phyloP scores from a whole-genome alignment of 2,888 invertebrate species.

The Cantharis lateralis region DNA sequence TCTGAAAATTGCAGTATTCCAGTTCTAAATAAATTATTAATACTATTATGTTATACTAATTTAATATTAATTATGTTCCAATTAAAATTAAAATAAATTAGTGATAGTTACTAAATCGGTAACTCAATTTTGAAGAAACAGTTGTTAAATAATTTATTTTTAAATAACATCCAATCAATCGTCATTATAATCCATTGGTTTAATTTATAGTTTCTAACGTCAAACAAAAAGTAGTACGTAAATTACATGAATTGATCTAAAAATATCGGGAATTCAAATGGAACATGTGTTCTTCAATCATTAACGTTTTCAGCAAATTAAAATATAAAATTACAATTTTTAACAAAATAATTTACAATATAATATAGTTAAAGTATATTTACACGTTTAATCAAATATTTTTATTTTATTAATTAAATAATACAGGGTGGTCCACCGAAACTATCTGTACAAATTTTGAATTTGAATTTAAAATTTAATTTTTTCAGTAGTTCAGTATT shows the following conservation, averaged over 20 bases:
- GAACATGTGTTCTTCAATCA: constrained; percentile 7
- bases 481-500: too few species aligned
- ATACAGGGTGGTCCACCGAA: not conserved
- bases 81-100: too few species aligned
- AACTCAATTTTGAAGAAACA: not conserved
- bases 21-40: too few species aligned
- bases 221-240: constrained; percentile 14
- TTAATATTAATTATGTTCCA: too few species aligned
- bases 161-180: not conserved
- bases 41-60: too few species aligned
- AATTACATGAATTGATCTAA: constrained; percentile 12
- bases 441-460: too few species aligned
- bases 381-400: not conserved
- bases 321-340: not conserved
- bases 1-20: too few species aligned
- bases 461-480: too few species aligned
- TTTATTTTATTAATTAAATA: not conserved
- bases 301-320: not conserved
- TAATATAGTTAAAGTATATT: not conserved
- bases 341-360: not conserved
- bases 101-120: not conserved
- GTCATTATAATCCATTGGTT: not conserved
- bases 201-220: constrained; percentile 7
- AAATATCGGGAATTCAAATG: not conserved
- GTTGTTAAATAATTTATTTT: not conserved